Evolutionary conservation across 2,113 vertebrate species (phyloP), one percentile per base, ranked within the genome.

Genomic region (Corapipo altera): DNA sequence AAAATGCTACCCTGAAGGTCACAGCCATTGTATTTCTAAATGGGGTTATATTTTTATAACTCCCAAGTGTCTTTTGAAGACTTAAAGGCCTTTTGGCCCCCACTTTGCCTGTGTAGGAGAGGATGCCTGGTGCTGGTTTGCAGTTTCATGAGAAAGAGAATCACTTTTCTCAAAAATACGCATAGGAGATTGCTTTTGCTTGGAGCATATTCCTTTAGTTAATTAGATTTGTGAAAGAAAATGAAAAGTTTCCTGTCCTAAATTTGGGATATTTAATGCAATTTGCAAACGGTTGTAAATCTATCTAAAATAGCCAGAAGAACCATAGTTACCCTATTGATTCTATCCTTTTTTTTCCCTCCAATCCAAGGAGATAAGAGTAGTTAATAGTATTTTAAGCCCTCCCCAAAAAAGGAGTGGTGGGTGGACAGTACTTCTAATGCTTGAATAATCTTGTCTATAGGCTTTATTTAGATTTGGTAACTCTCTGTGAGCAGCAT

Each of bases 151-250:
- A 66, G 61, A 48, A 89, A 37, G 57, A 73, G 33, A 89, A 91
- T 77, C 32, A 4, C 43, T 70, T 83, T 66, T 61, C 75, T 71
- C 59, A 88, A 44, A 92, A 55, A 48, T 15, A 27, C 35, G 58
- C 0, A 0, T 77, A 48, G 72, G 54, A 39, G 44, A 71, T 83
- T 80, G 39, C 33, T 80, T 37, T 88, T 91, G 85, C 91, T 95
- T 85, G 64, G 69, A 85, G 94, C 81, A n/a, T 24, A 48, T 91
- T 88, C 33, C 37, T 95, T 89, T 91, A 88, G 51, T 76, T 96
- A 96, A 92, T 96, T 93, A 88, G 91, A 76, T 89, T 87, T 66
- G 32, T 69, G 46, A 61, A 89, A 79, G 81, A 70, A 91, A 96
- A 97, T 89, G 52, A 84, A 78, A 79, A 88, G 55, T 76, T 93